Conservation (phyloP, 1,140 invertebrate genomes). For the Zaprionus taronus region DNA sequence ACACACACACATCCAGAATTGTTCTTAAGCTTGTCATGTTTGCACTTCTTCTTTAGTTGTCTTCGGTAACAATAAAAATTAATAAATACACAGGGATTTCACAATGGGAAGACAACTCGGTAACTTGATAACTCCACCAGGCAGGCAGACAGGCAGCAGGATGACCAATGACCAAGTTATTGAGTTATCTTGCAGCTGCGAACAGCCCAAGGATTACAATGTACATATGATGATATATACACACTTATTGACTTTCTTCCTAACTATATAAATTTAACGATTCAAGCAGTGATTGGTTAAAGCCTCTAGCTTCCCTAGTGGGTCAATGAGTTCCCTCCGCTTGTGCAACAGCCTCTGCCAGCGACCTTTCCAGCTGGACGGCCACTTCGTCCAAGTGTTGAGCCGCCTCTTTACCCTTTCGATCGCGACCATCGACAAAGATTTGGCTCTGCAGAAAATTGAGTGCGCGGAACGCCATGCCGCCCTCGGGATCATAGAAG, state of each 20-base stretch:
- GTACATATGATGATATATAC: conserved; percentile 56
- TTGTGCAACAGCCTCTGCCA: conserved; percentile 46
- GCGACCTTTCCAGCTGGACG: conserved; percentile 48
- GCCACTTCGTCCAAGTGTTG: conserved; percentile 52
- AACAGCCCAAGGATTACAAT: conserved; percentile 44
- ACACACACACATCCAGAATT: conserved; percentile 16
- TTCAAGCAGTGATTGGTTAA: conserved; percentile 44
- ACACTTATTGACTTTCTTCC: conserved; percentile 67
- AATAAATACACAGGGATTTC: conserved; percentile 69
- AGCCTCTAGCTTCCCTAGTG: conserved; percentile 20
- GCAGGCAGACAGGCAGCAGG: background rate
- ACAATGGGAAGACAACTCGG: conserved; percentile 6
- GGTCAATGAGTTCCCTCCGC: conserved; percentile 41
- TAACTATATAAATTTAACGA: conserved; percentile 64
- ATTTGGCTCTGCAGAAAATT: conserved; percentile 77
- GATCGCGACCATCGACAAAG: conserved; percentile 65
- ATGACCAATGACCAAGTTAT: background rate
- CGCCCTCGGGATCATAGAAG: conserved; percentile 68
- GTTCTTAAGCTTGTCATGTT: conserved; percentile 31
- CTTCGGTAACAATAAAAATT: conserved; percentile 76
- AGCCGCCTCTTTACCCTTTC: conserved; percentile 44
- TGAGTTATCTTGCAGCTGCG: background rate
- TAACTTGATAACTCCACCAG: background rate
- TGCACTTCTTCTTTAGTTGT: conserved; percentile 60
- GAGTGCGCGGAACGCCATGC: conserved; percentile 72